A percentile compares a stretch with the other conserved stretches of the same genome.
Evolutionary conservation across 2,888 invertebrate species (phyloP).

Genomic region (Stenotaenia linearis): DNA sequence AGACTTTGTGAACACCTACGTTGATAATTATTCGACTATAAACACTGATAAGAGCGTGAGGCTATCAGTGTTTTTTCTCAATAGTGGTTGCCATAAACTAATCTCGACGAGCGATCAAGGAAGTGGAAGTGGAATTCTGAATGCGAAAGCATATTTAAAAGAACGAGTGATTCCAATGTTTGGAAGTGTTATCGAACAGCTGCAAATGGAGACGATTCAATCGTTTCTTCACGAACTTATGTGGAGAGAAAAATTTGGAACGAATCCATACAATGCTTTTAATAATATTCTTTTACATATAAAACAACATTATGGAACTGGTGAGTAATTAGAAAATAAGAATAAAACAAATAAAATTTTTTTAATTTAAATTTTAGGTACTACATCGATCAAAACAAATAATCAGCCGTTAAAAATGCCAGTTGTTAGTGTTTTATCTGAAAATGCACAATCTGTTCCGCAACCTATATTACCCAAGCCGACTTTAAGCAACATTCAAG

Average conservation of each 20-base stretch:
- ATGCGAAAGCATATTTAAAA: constrained; percentile 37
- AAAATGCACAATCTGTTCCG: background rate
- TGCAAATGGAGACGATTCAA: constrained; percentile 79
- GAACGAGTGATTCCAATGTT: constrained; percentile 36
- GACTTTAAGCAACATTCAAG: background rate
- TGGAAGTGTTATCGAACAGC: constrained; percentile 36
- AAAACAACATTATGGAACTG: constrained; percentile 66
- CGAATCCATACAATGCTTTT: constrained; percentile 69
- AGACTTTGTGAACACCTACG: constrained; percentile 5
- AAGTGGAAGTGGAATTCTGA: constrained; percentile 36
- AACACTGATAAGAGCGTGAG: constrained; percentile 28
- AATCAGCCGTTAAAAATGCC: constrained; percentile 19
- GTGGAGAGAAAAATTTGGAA: constrained; percentile 81
- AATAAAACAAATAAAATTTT: background rate
- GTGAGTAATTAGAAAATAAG: constrained; percentile 39
- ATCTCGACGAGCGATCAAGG: constrained; percentile 21
- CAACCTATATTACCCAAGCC: background rate
- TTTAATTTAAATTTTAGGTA: background rate
- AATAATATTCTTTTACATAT: constrained; percentile 73
- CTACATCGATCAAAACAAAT: background rate
- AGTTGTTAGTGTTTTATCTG: background rate
- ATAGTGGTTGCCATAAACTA: background rate
- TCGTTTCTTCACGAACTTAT: constrained; percentile 83
- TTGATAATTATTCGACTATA: constrained; percentile 27
- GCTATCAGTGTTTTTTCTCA: background rate